A percentile compares a stretch with the other conserved stretches of the same genome.
phyloP scores from a whole-genome alignment of 2,797 vertebrate species.

The Helarctos malayanus region DNA sequence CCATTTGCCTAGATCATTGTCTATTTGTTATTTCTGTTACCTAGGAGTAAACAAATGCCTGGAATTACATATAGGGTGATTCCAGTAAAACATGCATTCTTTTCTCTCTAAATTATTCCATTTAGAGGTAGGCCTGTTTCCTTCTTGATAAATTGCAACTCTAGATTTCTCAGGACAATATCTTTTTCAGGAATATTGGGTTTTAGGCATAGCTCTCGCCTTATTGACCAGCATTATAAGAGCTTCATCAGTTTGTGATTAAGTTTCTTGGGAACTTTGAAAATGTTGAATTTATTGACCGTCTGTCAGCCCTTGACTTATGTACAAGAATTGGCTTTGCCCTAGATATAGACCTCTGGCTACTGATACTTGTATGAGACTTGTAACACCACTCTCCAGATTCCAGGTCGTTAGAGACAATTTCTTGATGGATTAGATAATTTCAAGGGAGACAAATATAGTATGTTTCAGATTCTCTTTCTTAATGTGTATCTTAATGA shows the following conservation, averaged over 20 bases:
- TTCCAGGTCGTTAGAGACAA: not conserved
- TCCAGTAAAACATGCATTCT: not conserved
- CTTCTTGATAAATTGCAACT: not conserved
- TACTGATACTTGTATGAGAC: not conserved
- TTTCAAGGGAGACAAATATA: not conserved
- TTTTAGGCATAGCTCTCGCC: not conserved
- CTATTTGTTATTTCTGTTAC: not conserved
- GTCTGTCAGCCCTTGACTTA: not conserved
- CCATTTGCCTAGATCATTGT: not conserved
- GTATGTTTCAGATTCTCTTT: not conserved
- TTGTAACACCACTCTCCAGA: not conserved
- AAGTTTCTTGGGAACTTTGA: constrained; percentile 2
- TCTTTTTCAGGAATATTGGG: not conserved
- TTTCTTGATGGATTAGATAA: not conserved
- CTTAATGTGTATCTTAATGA: constrained; percentile 8
- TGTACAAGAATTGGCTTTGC: not conserved
- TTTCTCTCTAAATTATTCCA: not conserved
- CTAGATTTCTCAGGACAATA: not conserved
- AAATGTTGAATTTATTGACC: constrained; percentile 10
- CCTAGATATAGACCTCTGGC: not conserved
- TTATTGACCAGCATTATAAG: not conserved
- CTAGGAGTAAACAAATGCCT: not conserved
- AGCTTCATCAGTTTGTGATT: not conserved
- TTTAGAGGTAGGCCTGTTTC: not conserved
- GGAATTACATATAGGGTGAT: not conserved